A percentile compares a stretch with the other conserved stretches of the same genome.
phyloP scores from a whole-genome alignment of 2,888 invertebrate genomes.

The Trypoxylon attenuatum region DNA sequence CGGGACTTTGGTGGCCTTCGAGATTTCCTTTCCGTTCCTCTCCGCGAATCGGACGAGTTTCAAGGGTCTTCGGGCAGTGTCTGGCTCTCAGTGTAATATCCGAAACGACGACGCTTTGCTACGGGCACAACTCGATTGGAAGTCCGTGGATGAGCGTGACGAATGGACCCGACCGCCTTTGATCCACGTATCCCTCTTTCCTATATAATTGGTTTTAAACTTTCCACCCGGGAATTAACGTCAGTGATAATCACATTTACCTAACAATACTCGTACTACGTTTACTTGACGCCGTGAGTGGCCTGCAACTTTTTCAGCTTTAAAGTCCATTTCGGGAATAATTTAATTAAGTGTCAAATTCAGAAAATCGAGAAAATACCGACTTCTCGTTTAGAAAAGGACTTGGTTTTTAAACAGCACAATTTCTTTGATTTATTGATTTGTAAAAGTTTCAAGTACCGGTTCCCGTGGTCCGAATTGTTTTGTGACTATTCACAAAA shows the following conservation, averaged over 20 bases:
- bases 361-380: too few species aligned
- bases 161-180: not conserved
- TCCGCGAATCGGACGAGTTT: not conserved
- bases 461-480: too few species aligned
- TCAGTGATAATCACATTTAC: not conserved
- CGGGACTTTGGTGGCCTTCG: not conserved
- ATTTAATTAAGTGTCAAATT: too few species aligned
- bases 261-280: not conserved
- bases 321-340: too few species aligned
- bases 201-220: not conserved
- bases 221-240: not conserved
- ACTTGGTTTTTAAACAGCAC: too few species aligned
- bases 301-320: too few species aligned
- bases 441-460: too few species aligned
- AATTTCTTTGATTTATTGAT: too few species aligned
- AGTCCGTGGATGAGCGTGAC: not conserved
- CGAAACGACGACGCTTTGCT: not conserved
- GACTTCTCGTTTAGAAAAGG: too few species aligned
- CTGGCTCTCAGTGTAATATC: not conserved
- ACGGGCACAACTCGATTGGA: not conserved
- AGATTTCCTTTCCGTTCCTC: not conserved
- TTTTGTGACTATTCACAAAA: too few species aligned
- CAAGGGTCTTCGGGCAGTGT: not conserved
- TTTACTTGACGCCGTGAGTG: not conserved
- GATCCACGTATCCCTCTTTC: not conserved